Base-by-base conservation (phyloP, 2,797 vertebrate species). In the Cryptoprocta ferox region DNA sequence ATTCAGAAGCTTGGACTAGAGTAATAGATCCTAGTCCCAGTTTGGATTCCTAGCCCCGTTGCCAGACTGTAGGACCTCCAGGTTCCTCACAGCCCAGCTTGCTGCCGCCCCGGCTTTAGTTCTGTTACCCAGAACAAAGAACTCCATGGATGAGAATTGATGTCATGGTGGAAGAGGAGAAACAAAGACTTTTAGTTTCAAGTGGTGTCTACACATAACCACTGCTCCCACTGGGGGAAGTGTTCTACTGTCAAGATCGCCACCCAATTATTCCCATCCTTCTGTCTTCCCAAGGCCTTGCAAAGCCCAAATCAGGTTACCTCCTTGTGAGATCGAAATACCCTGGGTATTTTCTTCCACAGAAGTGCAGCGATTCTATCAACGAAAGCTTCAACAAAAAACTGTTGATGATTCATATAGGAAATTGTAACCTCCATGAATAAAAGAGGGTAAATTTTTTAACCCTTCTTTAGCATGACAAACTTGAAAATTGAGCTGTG, bases 381-480 rank as follows among this genome's bases (percentile, higher is more conserved):
- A 95, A 90, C 35, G 35, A 97, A 95, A 95, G 84, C 76, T 92
- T 68, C 66, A 65, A 42, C 39, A 65, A 93, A 56, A 37, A 63
- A 50, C 61, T 35, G 93, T 45, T 76, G 45, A 24, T 93, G 24
- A 85, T 89, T 85, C 37, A 26, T 88, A n/a, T 48, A 95, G 66
- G 53, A 97, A 95, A 87, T 39, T n/a, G 37, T 89, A 66, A 71
- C 53, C 91, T 92, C 83, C 24, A 86, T 73, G 66, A 42, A 53
- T 61, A 86, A 83, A 88, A 89, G 78, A 16, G 42, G 78, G 26
- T 73, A 61, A 48, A 28, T 50, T 61, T 94, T 89, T 91, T 13
- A 86, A 79, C 30, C 18, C 30, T 89, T 13, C 26, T 92, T 97
- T 94, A 80, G 59, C 28, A 71, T 48, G 61, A 91, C 19, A 80